Conservation (phyloP, 2,113 vertebrate species). For the Nothobranchius furzeri region DNA sequence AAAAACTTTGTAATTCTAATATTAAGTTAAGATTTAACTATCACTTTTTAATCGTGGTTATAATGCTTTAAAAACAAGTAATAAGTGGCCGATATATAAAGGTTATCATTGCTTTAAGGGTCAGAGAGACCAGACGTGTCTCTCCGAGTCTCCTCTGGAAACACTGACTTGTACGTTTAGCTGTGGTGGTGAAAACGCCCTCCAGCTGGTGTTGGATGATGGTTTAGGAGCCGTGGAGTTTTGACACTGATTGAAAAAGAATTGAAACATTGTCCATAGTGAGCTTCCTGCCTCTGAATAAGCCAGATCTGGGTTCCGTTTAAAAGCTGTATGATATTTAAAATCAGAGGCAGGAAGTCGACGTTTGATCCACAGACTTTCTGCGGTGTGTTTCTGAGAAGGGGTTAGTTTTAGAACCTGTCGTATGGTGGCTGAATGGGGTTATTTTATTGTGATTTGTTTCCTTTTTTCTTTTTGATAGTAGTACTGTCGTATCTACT, state of each 20-base stretch:
- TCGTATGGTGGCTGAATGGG: conserved; percentile 36
- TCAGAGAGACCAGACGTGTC: conserved; percentile 55
- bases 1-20: conserved; percentile 68
- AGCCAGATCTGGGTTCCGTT: conserved; percentile 39
- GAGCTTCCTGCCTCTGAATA: conserved; percentile 47
- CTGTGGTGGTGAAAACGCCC: conserved; percentile 40
- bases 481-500: conserved; percentile 77
- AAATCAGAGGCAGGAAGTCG: conserved; percentile 35
- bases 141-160: conserved; percentile 70
- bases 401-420: not conserved
- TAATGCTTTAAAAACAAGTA: conserved; percentile 84
- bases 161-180: conserved; percentile 72
- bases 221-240: conserved; percentile 36
- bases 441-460: conserved; percentile 49
- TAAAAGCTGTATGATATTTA: conserved; percentile 46
- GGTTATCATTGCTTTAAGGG: conserved; percentile 82
- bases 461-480: conserved; percentile 41
- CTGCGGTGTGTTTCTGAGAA: conserved; percentile 24
- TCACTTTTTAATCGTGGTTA: conserved; percentile 80
- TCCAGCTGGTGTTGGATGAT: conserved; percentile 52
- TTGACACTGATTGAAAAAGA: conserved; percentile 63
- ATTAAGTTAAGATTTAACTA: conserved; percentile 76
- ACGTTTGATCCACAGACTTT: conserved; percentile 41
- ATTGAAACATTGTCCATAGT: conserved; percentile 62
- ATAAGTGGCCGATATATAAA: conserved; percentile 79